Percentiles rank a stretch among this genome's conserved stretches.
These are phyloP conservation scores for Suillia variegata DNA, from an alignment of 2,888 invertebrate species.

Conservation along the genomic window DNA sequence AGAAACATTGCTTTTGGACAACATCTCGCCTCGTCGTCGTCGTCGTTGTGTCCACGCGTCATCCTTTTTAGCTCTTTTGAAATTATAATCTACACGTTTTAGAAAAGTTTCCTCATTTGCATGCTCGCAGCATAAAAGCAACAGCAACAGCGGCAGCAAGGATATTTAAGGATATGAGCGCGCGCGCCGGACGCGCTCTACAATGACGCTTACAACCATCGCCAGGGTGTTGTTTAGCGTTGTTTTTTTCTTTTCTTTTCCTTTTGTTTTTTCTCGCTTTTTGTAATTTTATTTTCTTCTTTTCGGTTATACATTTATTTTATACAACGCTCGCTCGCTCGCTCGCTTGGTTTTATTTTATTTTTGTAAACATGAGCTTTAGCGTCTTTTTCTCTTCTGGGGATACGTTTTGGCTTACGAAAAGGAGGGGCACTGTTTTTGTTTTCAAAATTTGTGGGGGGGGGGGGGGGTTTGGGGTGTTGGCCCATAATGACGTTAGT, in stretches of 20 bases:
- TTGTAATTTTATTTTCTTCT: not conserved
- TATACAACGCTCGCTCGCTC: too few relatives aligned
- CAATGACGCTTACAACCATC: conserved; percentile 37
- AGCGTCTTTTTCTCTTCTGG: conserved; percentile 11
- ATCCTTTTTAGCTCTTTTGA: conserved; percentile 40
- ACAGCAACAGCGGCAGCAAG: too few relatives aligned
- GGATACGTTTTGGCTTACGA: too few relatives aligned
- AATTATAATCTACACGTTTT: conserved; percentile 51
- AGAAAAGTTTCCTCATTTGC: conserved; percentile 32
- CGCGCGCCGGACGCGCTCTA: conserved; percentile 25
- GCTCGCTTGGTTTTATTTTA: conserved; percentile 13
- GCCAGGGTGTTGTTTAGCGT: conserved; percentile 22
- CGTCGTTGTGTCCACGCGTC: conserved; percentile 23
- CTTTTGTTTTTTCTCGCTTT: conserved; percentile 5
- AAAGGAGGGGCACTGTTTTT: not conserved
- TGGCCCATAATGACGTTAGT: not conserved
- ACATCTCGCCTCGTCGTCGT: not conserved
- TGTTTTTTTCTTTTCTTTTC: conserved; percentile 13
- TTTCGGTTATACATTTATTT: not conserved
- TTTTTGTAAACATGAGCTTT: conserved; percentile 37
- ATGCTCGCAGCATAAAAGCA: conserved; percentile 26
- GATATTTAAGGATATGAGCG: conserved; percentile 44
- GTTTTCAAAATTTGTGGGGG: not conserved
- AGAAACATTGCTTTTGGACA: too few relatives aligned
- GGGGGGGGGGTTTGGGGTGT: too few relatives aligned